Base-by-base conservation (phyloP, 2,888 invertebrate species). In the Drosophila kambysellisi region DNA sequence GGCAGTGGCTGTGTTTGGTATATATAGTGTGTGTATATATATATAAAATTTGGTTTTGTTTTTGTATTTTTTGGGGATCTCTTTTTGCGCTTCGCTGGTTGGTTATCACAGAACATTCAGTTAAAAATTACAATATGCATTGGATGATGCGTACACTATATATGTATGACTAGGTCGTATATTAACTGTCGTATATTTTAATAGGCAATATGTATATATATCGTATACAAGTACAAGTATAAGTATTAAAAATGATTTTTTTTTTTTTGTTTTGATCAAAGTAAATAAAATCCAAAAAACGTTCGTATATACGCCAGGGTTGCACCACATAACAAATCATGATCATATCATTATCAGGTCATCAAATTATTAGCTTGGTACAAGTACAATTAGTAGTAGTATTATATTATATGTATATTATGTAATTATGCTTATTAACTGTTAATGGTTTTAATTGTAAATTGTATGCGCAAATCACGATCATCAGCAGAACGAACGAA, bases 401-500 rank as follows among this genome's bases (percentile, higher is more conserved):
- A 76, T 67, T 76, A 65, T 65, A 35, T 63, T 46, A 56, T 57
- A 56, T 56, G n/a, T 74, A 67, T 75, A 80, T 70, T 74, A 69
- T 68, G 67, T 72, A 63, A 54, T 69, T 67, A 76, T 79, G 76
- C 75, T 78, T 79, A 75, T 53, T 53, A 79, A 79, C 67, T 62
- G 57, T 62, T 43, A 63, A 51, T 68, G 39, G 61, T 52, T 54
- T 25, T 56, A 64, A 69, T 57, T 52, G 51, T 63, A 63, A 68
- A 76, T 63, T 68, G 63, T 70, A 89, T 88, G 83, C 88, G 89
- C 85, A 89, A 81, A 77, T 88, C 90, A 89, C 91, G 89, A 90
- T 88, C 89, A 89, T 85, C 91, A 90, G 83, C 88, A 90, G 88
- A 91, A 90, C 85, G 88, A 89, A 85, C 87, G 88, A 85, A 80